phyloP scores from a whole-genome alignment of 1,140 invertebrate genomes.

The Caenorhabditis brenneri region DNA sequence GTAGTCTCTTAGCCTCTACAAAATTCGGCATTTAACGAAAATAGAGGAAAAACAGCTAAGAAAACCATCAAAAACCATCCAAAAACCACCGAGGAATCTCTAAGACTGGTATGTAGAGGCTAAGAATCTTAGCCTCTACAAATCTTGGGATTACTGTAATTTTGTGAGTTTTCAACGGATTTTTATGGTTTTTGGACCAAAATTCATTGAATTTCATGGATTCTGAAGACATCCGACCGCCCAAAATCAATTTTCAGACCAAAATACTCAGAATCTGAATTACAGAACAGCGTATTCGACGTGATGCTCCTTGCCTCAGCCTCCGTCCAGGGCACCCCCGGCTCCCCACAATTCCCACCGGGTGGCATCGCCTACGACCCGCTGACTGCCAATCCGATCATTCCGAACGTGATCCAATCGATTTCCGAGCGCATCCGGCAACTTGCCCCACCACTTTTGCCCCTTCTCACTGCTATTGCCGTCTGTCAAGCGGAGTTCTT shows the following conservation, averaged over 20 bases:
- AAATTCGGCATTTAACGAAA: too few relatives aligned
- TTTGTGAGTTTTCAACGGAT: neutral
- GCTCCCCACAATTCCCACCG: neutral
- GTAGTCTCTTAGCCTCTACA: too few relatives aligned
- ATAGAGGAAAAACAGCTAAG: too few relatives aligned
- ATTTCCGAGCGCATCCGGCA: slow-evolving; percentile 28
- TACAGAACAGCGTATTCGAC: slow-evolving; percentile 43
- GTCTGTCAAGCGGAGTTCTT: slow-evolving; percentile 7
- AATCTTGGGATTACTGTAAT: neutral
- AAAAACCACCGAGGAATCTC: too few relatives aligned
- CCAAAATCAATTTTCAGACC: too few relatives aligned
- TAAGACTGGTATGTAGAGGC: too few relatives aligned
- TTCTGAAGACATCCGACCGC: too few relatives aligned
- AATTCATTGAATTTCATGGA: too few relatives aligned
- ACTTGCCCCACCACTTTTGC: neutral
- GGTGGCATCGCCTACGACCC: neutral
- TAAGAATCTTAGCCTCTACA: too few relatives aligned
- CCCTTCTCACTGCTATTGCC: slow-evolving; percentile 8
- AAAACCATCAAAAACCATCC: too few relatives aligned
- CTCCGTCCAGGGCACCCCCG: too few relatives aligned
- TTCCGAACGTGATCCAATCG: slow-evolving; percentile 19
- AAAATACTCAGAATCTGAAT: too few relatives aligned
- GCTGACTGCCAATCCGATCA: neutral
- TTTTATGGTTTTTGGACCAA: neutral
- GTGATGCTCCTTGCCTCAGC: slow-evolving; percentile 22